Evolutionary conservation across 2,797 vertebrate genomes (phyloP).

Genomic region (Anniella stebbinsi): DNA sequence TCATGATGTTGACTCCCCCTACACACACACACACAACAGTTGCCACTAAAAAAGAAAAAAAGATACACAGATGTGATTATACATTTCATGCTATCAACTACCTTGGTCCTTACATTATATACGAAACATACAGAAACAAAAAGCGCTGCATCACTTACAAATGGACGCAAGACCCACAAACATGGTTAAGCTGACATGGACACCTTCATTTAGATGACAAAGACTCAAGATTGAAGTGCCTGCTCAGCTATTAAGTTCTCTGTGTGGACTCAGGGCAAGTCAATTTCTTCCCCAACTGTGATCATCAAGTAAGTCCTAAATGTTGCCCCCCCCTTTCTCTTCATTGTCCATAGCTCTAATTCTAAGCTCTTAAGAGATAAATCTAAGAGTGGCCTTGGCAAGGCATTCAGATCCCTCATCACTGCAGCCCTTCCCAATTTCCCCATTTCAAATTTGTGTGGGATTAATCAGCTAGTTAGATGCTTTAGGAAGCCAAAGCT

Average conservation of each 20-base stretch:
- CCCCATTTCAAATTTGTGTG: constrained; percentile 2
- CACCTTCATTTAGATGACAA: background rate
- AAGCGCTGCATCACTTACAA: background rate
- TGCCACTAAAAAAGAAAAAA: too few species aligned
- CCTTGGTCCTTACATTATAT: background rate
- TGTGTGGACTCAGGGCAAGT: background rate
- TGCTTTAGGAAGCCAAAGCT: background rate
- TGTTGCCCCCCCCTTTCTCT: too few species aligned
- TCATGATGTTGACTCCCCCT: too few species aligned
- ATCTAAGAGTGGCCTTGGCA: background rate
- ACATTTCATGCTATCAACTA: too few species aligned
- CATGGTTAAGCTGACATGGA: background rate
- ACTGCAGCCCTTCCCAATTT: background rate
- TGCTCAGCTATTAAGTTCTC: background rate
- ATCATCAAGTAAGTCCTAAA: background rate
- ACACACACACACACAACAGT: too few species aligned
- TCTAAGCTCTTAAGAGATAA: background rate
- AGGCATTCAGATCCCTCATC: background rate
- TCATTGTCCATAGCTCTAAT: background rate
- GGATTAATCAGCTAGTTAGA: constrained; percentile 17
- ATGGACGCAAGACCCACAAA: background rate
- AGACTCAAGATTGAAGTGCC: background rate
- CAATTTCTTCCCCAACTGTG: background rate
- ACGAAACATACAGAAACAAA: background rate
- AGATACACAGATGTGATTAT: too few species aligned